phyloP scores from a whole-genome alignment of 2,888 invertebrate species.

The Luperina nickerlii region DNA sequence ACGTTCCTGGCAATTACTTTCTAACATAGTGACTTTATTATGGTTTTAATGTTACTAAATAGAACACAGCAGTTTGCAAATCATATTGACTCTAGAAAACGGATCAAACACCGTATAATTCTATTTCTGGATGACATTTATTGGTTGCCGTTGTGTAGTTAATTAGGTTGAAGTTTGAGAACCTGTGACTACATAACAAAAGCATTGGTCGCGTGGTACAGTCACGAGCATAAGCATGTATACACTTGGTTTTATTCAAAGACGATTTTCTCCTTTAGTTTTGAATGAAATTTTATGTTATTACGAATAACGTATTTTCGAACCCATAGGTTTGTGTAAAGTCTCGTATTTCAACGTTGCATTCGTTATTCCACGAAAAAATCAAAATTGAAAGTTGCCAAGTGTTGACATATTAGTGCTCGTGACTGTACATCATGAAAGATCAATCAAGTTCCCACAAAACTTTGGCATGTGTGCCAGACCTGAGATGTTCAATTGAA shows the following conservation, averaged over 20 bases:
- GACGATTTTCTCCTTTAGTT: too few species aligned
- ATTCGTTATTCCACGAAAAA: too few species aligned
- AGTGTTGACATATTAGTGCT: too few species aligned
- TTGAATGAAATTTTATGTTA: too few species aligned
- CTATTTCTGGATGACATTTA: conserved; percentile 50
- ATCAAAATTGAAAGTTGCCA: too few species aligned
- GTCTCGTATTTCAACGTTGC: too few species aligned
- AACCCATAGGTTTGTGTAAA: too few species aligned
- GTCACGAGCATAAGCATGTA: too few species aligned
- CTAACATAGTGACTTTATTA: conserved; percentile 2
- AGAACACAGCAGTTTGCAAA: conserved; percentile 26
- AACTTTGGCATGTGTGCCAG: conserved; percentile 2
- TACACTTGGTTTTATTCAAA: too few species aligned
- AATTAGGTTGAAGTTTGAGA: conserved; percentile 40
- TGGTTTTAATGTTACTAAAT: conserved; percentile 10
- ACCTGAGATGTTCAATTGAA: not conserved
- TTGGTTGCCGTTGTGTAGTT: conserved; percentile 9
- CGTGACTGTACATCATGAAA: not conserved
- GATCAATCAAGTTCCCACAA: conserved; percentile 18
- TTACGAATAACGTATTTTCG: too few species aligned
- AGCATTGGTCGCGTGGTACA: not conserved
- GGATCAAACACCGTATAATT: conserved; percentile 29
- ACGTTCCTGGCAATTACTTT: conserved; percentile 31
- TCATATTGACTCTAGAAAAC: conserved; percentile 20
- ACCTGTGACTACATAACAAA: conserved; percentile 25